phyloP scores from a whole-genome alignment of 2,113 vertebrate species.

The Myiagra hebetior region DNA sequence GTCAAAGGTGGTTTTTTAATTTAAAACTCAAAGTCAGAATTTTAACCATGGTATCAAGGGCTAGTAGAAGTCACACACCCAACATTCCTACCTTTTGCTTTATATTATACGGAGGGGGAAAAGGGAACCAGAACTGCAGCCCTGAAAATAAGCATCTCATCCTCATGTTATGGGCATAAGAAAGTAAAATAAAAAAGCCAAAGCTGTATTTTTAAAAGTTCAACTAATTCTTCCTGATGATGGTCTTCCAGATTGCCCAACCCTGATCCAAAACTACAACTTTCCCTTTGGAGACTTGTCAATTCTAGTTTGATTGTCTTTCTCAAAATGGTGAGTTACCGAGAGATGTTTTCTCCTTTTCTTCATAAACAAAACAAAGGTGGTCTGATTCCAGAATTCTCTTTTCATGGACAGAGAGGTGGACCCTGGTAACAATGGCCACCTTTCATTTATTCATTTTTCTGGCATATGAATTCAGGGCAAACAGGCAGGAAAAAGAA shows the following conservation, averaged over 20 bases:
- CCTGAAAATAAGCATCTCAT: not conserved
- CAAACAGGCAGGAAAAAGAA: not conserved
- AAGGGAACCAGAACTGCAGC: not conserved
- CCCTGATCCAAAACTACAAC: not conserved
- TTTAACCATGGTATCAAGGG: not conserved
- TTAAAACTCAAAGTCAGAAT: not conserved
- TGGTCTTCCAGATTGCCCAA: not conserved
- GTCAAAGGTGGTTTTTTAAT: not conserved
- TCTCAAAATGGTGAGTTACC: not conserved
- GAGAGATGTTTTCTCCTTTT: not conserved
- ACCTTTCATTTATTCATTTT: not conserved
- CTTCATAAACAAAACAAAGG: not conserved
- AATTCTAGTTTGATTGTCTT: not conserved
- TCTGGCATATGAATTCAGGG: not conserved
- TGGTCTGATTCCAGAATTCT: not conserved
- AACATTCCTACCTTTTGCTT: not conserved
- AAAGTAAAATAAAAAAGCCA: not conserved
- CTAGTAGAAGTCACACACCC: not conserved
- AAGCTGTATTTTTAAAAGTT: not conserved
- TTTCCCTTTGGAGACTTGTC: not conserved
- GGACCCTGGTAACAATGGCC: not conserved
- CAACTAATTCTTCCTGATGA: not conserved
- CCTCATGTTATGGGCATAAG: not conserved
- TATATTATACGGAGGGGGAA: not conserved
- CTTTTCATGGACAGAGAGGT: not conserved